Percentiles rank a stretch among this genome's conserved stretches.
phyloP scores from a whole-genome alignment of 2,113 vertebrate genomes.

The Naja naja region DNA sequence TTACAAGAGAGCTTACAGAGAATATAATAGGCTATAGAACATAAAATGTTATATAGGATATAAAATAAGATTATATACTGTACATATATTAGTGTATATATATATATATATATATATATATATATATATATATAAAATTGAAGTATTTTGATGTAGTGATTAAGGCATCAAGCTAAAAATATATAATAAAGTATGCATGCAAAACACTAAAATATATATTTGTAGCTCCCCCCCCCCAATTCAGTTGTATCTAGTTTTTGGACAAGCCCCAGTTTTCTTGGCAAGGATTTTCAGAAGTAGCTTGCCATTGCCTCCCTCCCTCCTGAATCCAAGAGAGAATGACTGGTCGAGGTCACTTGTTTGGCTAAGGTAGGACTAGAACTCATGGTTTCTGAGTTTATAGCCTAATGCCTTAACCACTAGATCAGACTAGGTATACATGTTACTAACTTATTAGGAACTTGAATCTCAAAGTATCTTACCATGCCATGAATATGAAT shows the following conservation, averaged over 20 bases:
- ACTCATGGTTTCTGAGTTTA: neutral
- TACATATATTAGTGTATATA: too few species aligned
- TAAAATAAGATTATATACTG: too few species aligned
- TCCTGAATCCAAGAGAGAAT: neutral
- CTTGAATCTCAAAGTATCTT: neutral
- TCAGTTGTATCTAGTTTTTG: neutral
- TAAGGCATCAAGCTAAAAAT: neutral
- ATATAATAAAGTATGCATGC: neutral
- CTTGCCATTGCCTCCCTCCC: neutral
- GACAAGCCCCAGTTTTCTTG: neutral
- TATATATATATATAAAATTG: too few species aligned
- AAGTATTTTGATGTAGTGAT: neutral
- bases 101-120: too few species aligned
- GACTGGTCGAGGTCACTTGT: neutral
- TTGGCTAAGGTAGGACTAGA: neutral
- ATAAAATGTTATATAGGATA: neutral
- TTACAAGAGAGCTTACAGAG: neutral
- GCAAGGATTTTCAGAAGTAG: neutral
- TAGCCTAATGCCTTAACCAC: neutral
- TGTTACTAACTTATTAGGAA: neutral
- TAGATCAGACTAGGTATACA: neutral
- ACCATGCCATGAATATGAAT: neutral
- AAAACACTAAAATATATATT: neutral
- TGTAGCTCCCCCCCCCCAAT: neutral
- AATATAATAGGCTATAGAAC: neutral